Conservation (phyloP, 2,888 invertebrate genomes). For the Eugnorisma glareosa region DNA sequence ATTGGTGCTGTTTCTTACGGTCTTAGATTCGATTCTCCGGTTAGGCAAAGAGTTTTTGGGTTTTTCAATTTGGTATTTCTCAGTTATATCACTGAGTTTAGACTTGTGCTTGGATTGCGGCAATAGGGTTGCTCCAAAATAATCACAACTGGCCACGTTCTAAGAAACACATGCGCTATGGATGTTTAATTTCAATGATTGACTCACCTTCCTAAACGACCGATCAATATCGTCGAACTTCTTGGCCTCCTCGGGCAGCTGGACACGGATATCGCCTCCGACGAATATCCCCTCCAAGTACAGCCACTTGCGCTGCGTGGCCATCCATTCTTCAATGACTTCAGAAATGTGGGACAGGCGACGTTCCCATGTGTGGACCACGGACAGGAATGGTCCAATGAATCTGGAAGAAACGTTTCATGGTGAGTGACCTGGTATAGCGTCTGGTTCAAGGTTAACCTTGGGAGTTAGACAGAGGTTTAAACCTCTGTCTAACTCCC, state of each 20-base stretch:
- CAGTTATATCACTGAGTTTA: background rate
- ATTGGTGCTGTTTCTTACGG: background rate
- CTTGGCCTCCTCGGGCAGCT: slow-evolving; percentile 96
- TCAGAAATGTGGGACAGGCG: slow-evolving; percentile 95
- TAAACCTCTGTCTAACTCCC: background rate
- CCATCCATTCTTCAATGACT: slow-evolving; percentile 96
- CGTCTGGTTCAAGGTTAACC: background rate
- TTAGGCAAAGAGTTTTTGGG: background rate
- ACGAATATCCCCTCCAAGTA: slow-evolving; percentile 98
- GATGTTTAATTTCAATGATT: background rate
- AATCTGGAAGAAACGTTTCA: slow-evolving; percentile 89
- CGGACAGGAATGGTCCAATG: slow-evolving; percentile 95
- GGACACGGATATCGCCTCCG: slow-evolving; percentile 96
- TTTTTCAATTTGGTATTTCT: background rate
- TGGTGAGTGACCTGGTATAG: background rate
- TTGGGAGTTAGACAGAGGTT: too few relatives aligned
- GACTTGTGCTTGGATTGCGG: background rate
- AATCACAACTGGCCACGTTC: background rate
- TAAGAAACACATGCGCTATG: background rate
- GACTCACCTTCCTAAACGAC: slow-evolving; percentile 92
- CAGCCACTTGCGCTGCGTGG: slow-evolving; percentile 97
- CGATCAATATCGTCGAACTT: slow-evolving; percentile 97
- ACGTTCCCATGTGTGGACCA: slow-evolving; percentile 97
- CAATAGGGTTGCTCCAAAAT: background rate
- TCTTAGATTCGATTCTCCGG: background rate